phyloP scores from a whole-genome alignment of 30 jellyfish, hydroid and myxozoan species.

The Chrysaora quinquecirrha region DNA sequence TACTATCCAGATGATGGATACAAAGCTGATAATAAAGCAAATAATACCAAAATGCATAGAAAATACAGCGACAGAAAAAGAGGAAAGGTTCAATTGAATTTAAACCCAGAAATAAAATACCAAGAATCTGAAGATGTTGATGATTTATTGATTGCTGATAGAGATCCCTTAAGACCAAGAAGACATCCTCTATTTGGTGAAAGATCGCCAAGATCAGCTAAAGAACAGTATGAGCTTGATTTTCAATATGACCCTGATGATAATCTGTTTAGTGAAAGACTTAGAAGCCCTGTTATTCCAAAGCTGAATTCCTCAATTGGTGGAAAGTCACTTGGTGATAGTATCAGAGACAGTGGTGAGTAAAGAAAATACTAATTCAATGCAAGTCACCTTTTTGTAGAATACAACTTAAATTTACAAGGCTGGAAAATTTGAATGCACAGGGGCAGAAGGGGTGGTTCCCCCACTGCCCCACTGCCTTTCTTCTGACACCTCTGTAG shows the following conservation, averaged over 20 bases:
- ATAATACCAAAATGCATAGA: slow-evolving; percentile 2
- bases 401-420: no score
- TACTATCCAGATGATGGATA: slow-evolving; percentile 4
- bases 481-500: no score
- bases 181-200: slow-evolving; percentile 21
- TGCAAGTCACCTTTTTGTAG: no score
- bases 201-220: background rate
- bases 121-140: slow-evolving; percentile 13
- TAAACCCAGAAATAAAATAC: slow-evolving; percentile 33
- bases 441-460: no score
- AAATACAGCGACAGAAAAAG: slow-evolving; percentile 25
- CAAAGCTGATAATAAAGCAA: background rate
- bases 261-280: slow-evolving; percentile 15
- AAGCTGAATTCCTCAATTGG: slow-evolving; percentile 35
- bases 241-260: slow-evolving; percentile 56
- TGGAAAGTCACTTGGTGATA: slow-evolving; percentile 30
- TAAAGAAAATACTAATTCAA: no score
- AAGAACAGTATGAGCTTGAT: slow-evolving; percentile 6
- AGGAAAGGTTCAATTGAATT: slow-evolving; percentile 17
- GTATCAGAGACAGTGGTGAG: slow-evolving; percentile 62
- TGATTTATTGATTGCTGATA: background rate
- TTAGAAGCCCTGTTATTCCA: slow-evolving; percentile 41
- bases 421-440: no score
- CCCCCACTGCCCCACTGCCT: no score
- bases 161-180: background rate